Evolutionary conservation across 2,797 vertebrate genomes (phyloP), one percentile per base, ranked within the genome.

Genomic region (Syndactyla subalaris): DNA sequence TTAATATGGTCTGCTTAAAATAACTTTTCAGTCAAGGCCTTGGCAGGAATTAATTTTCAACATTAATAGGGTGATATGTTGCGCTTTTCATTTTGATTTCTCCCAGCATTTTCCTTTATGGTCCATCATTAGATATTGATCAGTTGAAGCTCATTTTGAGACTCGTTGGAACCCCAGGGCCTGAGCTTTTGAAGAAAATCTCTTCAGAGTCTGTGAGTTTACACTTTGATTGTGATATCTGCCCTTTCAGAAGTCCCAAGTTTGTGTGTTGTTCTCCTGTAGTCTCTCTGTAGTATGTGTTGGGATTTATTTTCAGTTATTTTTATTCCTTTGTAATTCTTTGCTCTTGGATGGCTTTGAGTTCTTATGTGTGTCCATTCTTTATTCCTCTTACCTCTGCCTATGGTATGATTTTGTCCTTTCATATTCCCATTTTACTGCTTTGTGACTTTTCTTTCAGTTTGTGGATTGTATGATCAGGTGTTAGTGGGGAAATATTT

Each of bases 101-200:
- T 98, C 98, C 98, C 98, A 97, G 97, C 98, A 98, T 99, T 99
- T 99, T 99, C 99, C 99, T 99, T 99, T 98, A 99, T 99, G 98
- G 98, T 98, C 98, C 98, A 97, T 97, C 97, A 98, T 97, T 99
- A 99, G 99, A 99, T 98, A 99, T 99, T 99, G 99, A 99, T 99
- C 99, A 99, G 98, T 99, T 99, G 99, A 99, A 99, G 98, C 99
- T 98, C 98, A 99, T 99, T 98, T 98, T 99, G 99, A 98, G 98
- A 98, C 98, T 99, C 98, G 98, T 99, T 98, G 99, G 99, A 98
- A 99, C 98, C 91, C 99, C 99, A 98, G 99, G 98, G 98, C 98
- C 99, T 95, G 99, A 99, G 98, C 98, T 99, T 98, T 98, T 99
- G 98, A 99, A 98, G 99, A 99, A 99, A 99, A 99, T 99, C 98